Base-by-base conservation (phyloP, 2,797 vertebrate species). In the Poliocrania exsul region DNA sequence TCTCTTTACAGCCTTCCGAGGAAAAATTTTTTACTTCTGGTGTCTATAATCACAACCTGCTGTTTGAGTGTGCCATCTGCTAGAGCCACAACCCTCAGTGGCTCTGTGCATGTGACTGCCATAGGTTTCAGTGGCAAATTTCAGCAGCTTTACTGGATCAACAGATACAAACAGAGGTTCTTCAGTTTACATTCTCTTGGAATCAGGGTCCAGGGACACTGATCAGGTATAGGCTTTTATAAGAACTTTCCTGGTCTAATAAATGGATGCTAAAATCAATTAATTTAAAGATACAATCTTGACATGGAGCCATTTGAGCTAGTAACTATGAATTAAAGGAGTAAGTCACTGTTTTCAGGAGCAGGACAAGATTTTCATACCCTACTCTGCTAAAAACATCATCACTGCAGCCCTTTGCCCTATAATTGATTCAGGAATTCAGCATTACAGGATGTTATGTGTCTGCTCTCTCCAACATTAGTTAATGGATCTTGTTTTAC, bases 1-100 rank as follows among this genome's bases (percentile, higher is more conserved):
- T 92, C 78, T 92, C 85, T 91, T 94, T 91, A 81, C 75, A 86
- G 54, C 54, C 62, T 95, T 96, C 91, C 81, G 15, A 7, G 58
- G 81, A 72, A 89, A n/a, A 90, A 49, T 60, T 78, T 95, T 92
- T 92, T 69, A 33, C 62, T 86, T 94, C 72, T 88, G 79, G 93
- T 90, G 84, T 86, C 79, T 87, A 0, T 79, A 81, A 84, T 92
- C 81, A 75, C 69, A 90, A 26, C 44, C 93, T 82, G 50, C 81
- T 92, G 42, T 92, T 77, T 65, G 65, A 67, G 21, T 61, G 40
- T 85, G 74, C 74, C 81, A 67, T 97, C 90, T 95, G 64, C 85
- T 79, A 82, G 51, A 79, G 69, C 86, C 66, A 73, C 46, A 71
- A 10, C 54, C 50, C 40, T 67, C 86, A 37, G 5, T 33, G 65